Percentiles rank a stretch among this genome's conserved stretches.
Evolutionary conservation across 2,113 vertebrate species (phyloP).

Genomic region (Malurus melanocephalus): DNA sequence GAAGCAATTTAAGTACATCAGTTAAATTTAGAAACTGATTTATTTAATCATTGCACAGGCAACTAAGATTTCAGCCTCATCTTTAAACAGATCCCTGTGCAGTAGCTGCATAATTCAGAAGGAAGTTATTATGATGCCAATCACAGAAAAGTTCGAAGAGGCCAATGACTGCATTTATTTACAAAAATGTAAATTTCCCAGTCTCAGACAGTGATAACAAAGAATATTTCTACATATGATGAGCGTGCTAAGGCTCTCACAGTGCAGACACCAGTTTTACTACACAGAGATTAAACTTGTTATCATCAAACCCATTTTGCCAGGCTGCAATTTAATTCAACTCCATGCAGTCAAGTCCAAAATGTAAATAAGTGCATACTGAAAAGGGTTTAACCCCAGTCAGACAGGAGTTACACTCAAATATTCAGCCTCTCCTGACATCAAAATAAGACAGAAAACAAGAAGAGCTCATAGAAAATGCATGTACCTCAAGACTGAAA

Average conservation of each 20-base stretch:
- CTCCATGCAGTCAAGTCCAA: neutral
- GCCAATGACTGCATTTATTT: neutral
- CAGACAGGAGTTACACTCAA: neutral
- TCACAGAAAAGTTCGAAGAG: neutral
- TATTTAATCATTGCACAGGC: constrained; percentile 8
- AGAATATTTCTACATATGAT: neutral
- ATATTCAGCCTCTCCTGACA: neutral
- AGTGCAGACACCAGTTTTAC: neutral
- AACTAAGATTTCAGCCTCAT: constrained; percentile 28
- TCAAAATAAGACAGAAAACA: neutral
- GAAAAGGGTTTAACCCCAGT: neutral
- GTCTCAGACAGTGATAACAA: neutral
- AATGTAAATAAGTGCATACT: fast-evolving
- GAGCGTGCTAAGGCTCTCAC: neutral
- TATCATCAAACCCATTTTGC: neutral
- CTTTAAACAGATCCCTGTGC: neutral
- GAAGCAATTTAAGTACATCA: constrained; percentile 13
- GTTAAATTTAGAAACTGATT: constrained; percentile 53
- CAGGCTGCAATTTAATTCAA: neutral
- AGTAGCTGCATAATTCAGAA: constrained; percentile 4
- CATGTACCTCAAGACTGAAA: neutral
- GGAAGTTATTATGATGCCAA: neutral
- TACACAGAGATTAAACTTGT: neutral
- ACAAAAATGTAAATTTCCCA: neutral
- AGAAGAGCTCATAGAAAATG: neutral